Percentiles rank a stretch among this genome's conserved stretches.
These are phyloP conservation scores for Ecliptopera silaceata DNA, from an alignment of 2,888 invertebrate species.

Conservation along the genomic window DNA sequence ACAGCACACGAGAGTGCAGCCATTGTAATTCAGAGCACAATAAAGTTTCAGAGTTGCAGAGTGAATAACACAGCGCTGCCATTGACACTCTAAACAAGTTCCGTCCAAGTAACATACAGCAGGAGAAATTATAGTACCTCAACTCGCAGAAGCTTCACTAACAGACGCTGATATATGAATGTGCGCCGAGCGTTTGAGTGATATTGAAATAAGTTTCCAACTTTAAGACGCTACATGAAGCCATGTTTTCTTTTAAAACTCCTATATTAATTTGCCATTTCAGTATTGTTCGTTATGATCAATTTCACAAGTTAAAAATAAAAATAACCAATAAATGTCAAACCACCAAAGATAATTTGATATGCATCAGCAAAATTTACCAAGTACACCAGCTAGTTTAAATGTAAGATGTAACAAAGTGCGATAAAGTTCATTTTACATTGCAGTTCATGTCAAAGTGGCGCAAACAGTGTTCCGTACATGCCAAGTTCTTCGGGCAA, in stretches of 20 bases:
- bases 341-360: background rate
- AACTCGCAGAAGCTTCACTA: background rate
- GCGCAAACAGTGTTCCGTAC: slow-evolving; percentile 39
- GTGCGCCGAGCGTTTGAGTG: background rate
- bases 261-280: too few relatives aligned
- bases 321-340: background rate
- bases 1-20: slow-evolving; percentile 41
- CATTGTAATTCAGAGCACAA: slow-evolving; percentile 52
- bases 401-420: background rate
- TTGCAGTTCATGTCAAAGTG: slow-evolving; percentile 4
- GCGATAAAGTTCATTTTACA: slow-evolving; percentile 9
- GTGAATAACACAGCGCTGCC: slow-evolving; percentile 55
- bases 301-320: background rate
- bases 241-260: too few relatives aligned
- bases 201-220: too few relatives aligned
- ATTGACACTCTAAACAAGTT: slow-evolving; percentile 63
- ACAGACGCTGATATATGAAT: background rate
- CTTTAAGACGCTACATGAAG: too few relatives aligned
- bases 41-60: slow-evolving; percentile 49
- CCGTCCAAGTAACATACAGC: slow-evolving; percentile 45
- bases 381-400: background rate
- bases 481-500: slow-evolving; percentile 49
- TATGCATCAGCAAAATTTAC: background rate
- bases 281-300: background rate
- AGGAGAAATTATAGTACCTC: slow-evolving; percentile 12